Base-by-base conservation (phyloP, 1,140 invertebrate species). In the Ceratitis capitata region DNA sequence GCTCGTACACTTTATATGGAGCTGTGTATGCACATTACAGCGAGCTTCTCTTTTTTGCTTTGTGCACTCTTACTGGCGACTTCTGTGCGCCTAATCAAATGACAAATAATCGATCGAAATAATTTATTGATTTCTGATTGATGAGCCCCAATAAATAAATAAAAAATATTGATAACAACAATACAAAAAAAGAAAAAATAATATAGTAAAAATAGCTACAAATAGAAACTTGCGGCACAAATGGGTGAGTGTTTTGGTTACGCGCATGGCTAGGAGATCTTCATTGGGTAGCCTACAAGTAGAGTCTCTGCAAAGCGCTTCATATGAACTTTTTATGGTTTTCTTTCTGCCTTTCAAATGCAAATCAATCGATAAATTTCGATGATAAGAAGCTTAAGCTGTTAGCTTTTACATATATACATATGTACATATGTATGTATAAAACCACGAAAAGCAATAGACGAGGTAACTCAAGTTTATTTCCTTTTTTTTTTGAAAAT, bases 91-190 rank as follows among this genome's bases (percentile, higher is more conserved):
- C 89, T 91, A 89, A 86, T 91, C 85, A 86, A 53, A 87, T 84
- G 86, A 87, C 89, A 91, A 91, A 91, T 89, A 91, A 91, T 91
- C 89, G 89, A 91, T 91, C 89, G 89, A 84, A 86, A 86, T 89
- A 86, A 89, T 90, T 91, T 89, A 91, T 91, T 91, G 89, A 89
- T 91, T 91, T 89, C 84, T 91, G 89, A 91, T 90, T 91, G 89
- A 90, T 91, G 88, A 74, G 19, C 10, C 23, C 5, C 49, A 58
- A 51, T 14, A 45, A 82, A 82, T 26, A 14, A 19, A 16, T 10
- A 29, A 84, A 56, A 12, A 83, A 51, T 51, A 42, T n/a, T 35
- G 19, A 78, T 19, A 42, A 78, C 32, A 32, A 29, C 42, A 16
- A 9, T 56, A 56, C 19, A 45, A 26, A 82, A 82, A 82, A 4